Conservation (phyloP, 2,888 invertebrate species). For the Adelognathus sp. region DNA sequence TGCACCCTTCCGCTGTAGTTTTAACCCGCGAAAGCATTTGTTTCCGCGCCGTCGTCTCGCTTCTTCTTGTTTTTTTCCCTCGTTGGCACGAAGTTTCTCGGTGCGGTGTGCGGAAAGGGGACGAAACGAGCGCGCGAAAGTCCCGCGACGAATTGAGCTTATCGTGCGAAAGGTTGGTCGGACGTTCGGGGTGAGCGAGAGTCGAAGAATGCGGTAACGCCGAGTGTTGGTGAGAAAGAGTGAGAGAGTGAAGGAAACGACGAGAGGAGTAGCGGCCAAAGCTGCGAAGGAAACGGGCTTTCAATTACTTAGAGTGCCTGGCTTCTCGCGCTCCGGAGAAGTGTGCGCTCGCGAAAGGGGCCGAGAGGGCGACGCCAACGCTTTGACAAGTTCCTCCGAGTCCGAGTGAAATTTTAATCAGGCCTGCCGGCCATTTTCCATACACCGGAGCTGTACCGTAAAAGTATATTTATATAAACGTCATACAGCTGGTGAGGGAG, state of each 20-base stretch:
- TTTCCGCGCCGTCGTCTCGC: slow-evolving; percentile 42
- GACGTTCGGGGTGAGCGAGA: background rate
- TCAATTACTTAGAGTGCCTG: slow-evolving; percentile 70
- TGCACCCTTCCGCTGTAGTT: slow-evolving; percentile 7
- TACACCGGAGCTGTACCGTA: slow-evolving; percentile 19
- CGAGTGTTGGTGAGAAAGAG: background rate
- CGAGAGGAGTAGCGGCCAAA: slow-evolving; percentile 29
- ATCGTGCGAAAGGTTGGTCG: slow-evolving; percentile 49
- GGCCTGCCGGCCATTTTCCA: slow-evolving; percentile 56
- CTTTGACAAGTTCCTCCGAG: slow-evolving; percentile 59
- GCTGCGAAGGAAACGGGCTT: slow-evolving; percentile 60
- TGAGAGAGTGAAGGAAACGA: slow-evolving; percentile 22
- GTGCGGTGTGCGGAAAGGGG: slow-evolving; percentile 1
- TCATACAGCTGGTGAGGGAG: no score
- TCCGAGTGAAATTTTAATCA: slow-evolving; percentile 63
- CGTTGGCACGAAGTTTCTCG: background rate
- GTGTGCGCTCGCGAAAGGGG: background rate
- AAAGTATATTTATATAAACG: no score
- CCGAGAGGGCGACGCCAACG: slow-evolving; percentile 17
- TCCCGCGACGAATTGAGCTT: slow-evolving; percentile 54
- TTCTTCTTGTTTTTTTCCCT: background rate
- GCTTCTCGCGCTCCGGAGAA: slow-evolving; percentile 42
- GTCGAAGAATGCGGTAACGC: background rate
- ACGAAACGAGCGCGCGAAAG: slow-evolving; percentile 16
- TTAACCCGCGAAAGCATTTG: slow-evolving; percentile 18